phyloP scores from a whole-genome alignment of 2,888 invertebrate species.

The Synergus itoensis region DNA sequence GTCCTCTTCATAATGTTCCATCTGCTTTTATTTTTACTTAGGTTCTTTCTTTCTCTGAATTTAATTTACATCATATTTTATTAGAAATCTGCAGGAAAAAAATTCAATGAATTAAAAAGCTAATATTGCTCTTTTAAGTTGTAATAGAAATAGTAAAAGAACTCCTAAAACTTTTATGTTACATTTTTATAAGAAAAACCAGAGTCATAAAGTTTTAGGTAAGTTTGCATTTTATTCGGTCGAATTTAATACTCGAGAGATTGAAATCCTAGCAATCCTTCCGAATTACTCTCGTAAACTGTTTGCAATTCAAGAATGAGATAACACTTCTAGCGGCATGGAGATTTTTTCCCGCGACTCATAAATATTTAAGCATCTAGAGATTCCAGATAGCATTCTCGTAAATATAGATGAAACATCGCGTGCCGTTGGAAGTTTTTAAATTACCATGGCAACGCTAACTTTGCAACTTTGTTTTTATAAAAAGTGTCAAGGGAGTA shows the following conservation, averaged over 20 bases:
- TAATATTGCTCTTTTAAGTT: not conserved
- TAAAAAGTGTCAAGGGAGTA: constrained; percentile 6
- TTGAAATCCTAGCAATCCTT: constrained; percentile 41
- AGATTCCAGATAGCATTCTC: constrained; percentile 26
- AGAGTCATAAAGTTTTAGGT: not conserved
- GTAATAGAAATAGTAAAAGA: not conserved
- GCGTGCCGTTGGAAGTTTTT: constrained; percentile 38
- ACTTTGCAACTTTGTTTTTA: not conserved
- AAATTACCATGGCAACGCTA: constrained; percentile 7
- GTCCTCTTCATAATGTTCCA: not conserved
- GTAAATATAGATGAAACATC: constrained; percentile 51
- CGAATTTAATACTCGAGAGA: constrained; percentile 22
- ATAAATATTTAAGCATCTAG: constrained; percentile 57
- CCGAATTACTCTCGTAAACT: constrained; percentile 13
- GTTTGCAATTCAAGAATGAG: constrained; percentile 26
- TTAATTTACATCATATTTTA: not conserved
- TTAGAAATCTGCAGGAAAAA: not conserved
- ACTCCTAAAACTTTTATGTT: not conserved
- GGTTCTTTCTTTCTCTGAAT: not conserved
- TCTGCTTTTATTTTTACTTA: not conserved
- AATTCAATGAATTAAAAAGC: not conserved
- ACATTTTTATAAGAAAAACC: not conserved
- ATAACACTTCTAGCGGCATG: constrained; percentile 16
- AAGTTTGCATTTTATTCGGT: not conserved
- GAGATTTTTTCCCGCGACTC: constrained; percentile 48